A percentile compares a stretch with the other conserved stretches of the same genome.
These are phyloP conservation scores for Cylloceria caligata DNA, from an alignment of 2,888 invertebrate genomes.

Conservation along the genomic window DNA sequence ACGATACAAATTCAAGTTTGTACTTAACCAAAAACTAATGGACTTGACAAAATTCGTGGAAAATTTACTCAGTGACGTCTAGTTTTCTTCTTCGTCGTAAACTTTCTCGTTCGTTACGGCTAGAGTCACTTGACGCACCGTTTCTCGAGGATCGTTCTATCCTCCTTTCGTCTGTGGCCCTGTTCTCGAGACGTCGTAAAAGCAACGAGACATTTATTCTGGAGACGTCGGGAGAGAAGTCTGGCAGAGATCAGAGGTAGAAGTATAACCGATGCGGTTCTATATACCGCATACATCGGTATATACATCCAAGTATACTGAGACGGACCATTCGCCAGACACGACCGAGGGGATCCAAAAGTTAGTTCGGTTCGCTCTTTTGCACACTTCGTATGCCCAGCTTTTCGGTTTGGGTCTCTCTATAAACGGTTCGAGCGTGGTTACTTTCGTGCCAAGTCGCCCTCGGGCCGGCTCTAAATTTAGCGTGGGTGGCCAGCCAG, in stretches of 20 bases:
- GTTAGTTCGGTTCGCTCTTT: background rate
- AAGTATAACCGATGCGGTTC: background rate
- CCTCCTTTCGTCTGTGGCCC: too few relatives aligned
- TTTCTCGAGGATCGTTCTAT: background rate
- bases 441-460: conserved; percentile 70
- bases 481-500: conserved; percentile 81
- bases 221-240: conserved; percentile 25
- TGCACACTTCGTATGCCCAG: conserved; percentile 13
- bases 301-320: conserved; percentile 9
- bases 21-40: background rate
- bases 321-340: conserved; percentile 2
- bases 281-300: background rate
- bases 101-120: conserved; percentile 54
- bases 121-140: conserved; percentile 12
- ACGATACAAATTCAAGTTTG: background rate
- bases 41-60: conserved; percentile 18
- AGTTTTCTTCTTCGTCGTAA: conserved; percentile 33
- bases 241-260: conserved; percentile 3
- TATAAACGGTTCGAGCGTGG: conserved; percentile 66
- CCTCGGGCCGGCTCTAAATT: conserved; percentile 77
- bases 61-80: background rate
- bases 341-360: conserved; percentile 2
- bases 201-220: conserved; percentile 36
- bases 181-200: conserved; percentile 25
- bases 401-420: conserved; percentile 42